phyloP scores from a whole-genome alignment of 2,113 vertebrate genomes.

The Stegastes partitus region DNA sequence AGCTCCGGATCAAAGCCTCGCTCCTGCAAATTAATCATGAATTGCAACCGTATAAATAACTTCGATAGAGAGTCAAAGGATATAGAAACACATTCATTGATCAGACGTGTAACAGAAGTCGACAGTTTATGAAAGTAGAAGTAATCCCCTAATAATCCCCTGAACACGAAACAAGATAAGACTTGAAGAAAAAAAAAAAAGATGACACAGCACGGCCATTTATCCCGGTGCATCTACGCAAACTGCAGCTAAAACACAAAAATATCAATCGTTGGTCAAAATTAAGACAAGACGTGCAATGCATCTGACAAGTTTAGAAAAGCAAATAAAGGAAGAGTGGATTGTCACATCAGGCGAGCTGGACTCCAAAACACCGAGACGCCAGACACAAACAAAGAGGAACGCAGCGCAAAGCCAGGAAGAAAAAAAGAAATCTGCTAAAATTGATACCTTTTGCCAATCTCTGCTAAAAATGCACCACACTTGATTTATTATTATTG shows the following conservation, averaged over 20 bases:
- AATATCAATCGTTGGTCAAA: slow-evolving; percentile 7
- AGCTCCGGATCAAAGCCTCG: slow-evolving; percentile 71
- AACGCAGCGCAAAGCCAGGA: not conserved
- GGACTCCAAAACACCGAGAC: not conserved
- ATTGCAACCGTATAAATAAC: slow-evolving; percentile 62
- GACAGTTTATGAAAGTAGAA: slow-evolving; percentile 39
- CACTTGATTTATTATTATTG: slow-evolving; percentile 45
- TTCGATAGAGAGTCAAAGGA: slow-evolving; percentile 21
- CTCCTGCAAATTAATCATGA: slow-evolving; percentile 65
- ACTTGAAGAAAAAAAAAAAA: slow-evolving; percentile 9
- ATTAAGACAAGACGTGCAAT: slow-evolving; percentile 5
- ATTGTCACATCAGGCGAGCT: slow-evolving; percentile 22
- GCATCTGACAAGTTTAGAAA: slow-evolving; percentile 30
- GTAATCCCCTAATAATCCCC: slow-evolving; percentile 53
- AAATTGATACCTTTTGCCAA: slow-evolving; percentile 11
- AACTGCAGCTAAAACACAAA: slow-evolving; percentile 3
- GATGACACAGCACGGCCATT: slow-evolving; percentile 32
- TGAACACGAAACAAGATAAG: slow-evolving; percentile 48
- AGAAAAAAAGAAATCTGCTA: slow-evolving; percentile 8
- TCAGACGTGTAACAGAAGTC: slow-evolving; percentile 21
- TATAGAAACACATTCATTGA: slow-evolving; percentile 38
- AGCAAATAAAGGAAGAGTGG: slow-evolving; percentile 7
- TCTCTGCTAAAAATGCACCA: slow-evolving; percentile 24
- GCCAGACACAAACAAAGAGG: slow-evolving; percentile 18
- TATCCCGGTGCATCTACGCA: not conserved